Evolutionary conservation across 1,140 invertebrate species (phyloP), one percentile per base, ranked within the genome.

Genomic region (Charaxes varanes): DNA sequence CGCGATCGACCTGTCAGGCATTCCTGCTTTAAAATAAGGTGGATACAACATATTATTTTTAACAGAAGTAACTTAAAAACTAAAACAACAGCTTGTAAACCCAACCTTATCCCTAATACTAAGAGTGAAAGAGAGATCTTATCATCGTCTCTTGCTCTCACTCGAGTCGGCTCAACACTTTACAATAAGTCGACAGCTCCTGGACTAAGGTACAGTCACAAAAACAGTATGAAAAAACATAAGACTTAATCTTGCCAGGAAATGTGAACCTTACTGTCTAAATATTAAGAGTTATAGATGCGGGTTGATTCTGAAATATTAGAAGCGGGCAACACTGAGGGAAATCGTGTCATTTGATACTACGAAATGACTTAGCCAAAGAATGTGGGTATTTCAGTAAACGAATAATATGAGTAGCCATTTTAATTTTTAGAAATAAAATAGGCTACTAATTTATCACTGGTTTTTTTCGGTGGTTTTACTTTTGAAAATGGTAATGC

Each of bases 81-180:
- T 14, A 31, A 31, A 16, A 31, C 14, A 17, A 31, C 11, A 8
- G n/a, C 18, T 14, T 31, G 17, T 49, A 40, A 45, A 46, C 49
- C 18, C 42, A 42, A 37, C 46, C 32, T 45, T 54, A 50, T 21
- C 36, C 41, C 54, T 49, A 45, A 18, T 34, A 36, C 52, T 57
- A 58, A 41, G 31, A 47, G 46, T 50, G 37, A 40, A 46, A 51
- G 48, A 53, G 51, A 54, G 46, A 50, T 58, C 46, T 48, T 22
- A 50, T n/a, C 33, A 45, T 32, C 30, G 26, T 45, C 45, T 46
- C 51, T 56, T 53, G 57, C 65, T 70, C 64, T 62, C 68, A 66
- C 63, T 76, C 64, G 54, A 72, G 63, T 51, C 68, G 60, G 60
- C 46, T 44, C 48, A 36, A 48, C 17, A 47, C 21, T 21, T 14